A percentile compares a stretch with the other conserved stretches of the same genome.
phyloP scores from a whole-genome alignment of 2,113 vertebrate genomes.

The Noturus placidus region DNA sequence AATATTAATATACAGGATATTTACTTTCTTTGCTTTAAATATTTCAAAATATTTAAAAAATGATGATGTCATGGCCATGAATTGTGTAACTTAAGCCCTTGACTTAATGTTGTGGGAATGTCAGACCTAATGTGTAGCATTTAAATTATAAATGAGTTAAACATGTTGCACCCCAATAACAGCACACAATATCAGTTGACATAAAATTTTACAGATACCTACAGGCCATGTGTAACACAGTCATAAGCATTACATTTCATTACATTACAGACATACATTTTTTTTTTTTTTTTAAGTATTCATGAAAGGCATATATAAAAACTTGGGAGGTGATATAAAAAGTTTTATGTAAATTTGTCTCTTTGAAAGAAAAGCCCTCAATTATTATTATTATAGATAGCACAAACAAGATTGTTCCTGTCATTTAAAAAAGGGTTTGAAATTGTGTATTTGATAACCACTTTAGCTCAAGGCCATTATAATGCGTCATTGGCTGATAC shows the following conservation, averaged over 20 bases:
- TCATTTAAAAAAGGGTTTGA: background rate
- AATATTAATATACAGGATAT: background rate
- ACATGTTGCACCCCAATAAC: too few species aligned
- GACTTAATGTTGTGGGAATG: too few species aligned
- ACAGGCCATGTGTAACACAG: too few species aligned
- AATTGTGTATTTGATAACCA: background rate
- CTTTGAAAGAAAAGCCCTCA: background rate
- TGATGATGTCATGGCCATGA: background rate
- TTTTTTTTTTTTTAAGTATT: too few species aligned
- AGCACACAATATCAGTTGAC: too few species aligned
- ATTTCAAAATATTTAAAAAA: background rate
- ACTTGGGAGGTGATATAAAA: background rate
- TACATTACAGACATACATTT: too few species aligned
- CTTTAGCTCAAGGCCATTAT: background rate
- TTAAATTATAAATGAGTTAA: too few species aligned
- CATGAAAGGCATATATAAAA: too few species aligned
- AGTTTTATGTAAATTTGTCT: background rate
- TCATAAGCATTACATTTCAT: too few species aligned
- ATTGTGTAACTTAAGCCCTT: too few species aligned
- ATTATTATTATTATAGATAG: background rate
- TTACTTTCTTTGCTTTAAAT: background rate
- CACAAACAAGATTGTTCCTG: background rate
- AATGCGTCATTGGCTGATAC: background rate
- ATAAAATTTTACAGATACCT: too few species aligned
- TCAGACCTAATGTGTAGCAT: too few species aligned